These are phyloP conservation scores for Volucella inflata DNA, from an alignment of 2,888 invertebrate genomes.

Conservation along the genomic window DNA sequence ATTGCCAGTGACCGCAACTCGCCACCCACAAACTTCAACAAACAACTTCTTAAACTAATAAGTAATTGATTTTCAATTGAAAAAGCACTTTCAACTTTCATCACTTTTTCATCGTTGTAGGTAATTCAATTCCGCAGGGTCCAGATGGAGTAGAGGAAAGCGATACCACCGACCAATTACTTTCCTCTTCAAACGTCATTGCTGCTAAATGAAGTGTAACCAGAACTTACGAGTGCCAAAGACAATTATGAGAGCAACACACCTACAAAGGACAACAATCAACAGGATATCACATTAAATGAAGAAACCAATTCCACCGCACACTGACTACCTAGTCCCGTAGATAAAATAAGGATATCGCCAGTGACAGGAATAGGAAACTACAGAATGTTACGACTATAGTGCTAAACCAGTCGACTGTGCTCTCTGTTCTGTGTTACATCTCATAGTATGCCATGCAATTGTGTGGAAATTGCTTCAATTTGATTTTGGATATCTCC, in stretches of 20 bases:
- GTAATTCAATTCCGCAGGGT: conserved; percentile 37
- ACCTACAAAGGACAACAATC: conserved; percentile 12
- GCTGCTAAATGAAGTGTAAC: conserved; percentile 48
- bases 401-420: conserved; percentile 2
- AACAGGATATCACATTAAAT: conserved; percentile 44
- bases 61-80: conserved; percentile 39
- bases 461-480: conserved; percentile 59
- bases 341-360: conserved; percentile 50
- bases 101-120: neutral
- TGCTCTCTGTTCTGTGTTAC: neutral
- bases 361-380: conserved; percentile 56
- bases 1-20: neutral
- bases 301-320: conserved; percentile 60
- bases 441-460: conserved; percentile 7
- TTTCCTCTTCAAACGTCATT: conserved; percentile 12
- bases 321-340: conserved; percentile 31
- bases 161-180: conserved; percentile 38
- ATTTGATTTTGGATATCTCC: conserved; percentile 50
- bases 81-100: conserved; percentile 46
- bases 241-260: conserved; percentile 47
- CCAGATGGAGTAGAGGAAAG: conserved; percentile 23
- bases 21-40: neutral
- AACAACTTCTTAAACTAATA: conserved; percentile 4
- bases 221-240: conserved; percentile 48
- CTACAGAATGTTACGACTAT: conserved; percentile 40